Evolutionary conservation across 2,113 vertebrate genomes (phyloP), one percentile per base, ranked within the genome.

Genomic region (Stomatorhinus ivindoensis): DNA sequence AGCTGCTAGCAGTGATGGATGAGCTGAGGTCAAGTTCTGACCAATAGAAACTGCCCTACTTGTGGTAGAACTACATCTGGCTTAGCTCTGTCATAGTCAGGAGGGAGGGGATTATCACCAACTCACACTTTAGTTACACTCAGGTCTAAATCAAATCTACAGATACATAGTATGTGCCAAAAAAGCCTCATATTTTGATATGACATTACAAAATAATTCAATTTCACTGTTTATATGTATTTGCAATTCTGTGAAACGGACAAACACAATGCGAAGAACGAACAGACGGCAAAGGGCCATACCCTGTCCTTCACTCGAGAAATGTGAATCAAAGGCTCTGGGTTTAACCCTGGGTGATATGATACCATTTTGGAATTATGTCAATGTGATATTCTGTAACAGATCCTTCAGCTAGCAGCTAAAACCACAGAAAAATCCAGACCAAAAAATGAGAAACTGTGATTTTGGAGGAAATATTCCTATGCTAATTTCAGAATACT

Each of bases 1-100:
- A 83, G 55, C 50, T 88, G 65, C 53, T 48, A 17, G 31, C 17
- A 31, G 35, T 87, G 50, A 87, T 58, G 86, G 42, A 88, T 24
- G 65, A 73, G 50, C 42, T 21, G 19, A 27, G 89, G 89, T 88
- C 80, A 90, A 82, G 27, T 87, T 65, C 42, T 65, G 48, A 88
- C 82, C 39, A 85, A 85, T 88, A 82, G 86, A 55, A 47, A 61
- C 85, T 76, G 47, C 42, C 48, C 50, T 21, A 7, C 13, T 69
- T 24, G 35, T 21, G 27, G 19, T 48, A 48, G 47, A 17, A 9
- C 31, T 39, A 31, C 50, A 46, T n/a, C 82, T 44, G 82, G 73
- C 15, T 80, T 42, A 39, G 15, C 73, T 80, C 31, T 42, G 42
- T 13, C 39, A 21, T 47, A 84, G 3, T 10, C 9, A 13, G 61